phyloP scores from a whole-genome alignment of 2,888 invertebrate species.

The Eucera pruinosa region DNA sequence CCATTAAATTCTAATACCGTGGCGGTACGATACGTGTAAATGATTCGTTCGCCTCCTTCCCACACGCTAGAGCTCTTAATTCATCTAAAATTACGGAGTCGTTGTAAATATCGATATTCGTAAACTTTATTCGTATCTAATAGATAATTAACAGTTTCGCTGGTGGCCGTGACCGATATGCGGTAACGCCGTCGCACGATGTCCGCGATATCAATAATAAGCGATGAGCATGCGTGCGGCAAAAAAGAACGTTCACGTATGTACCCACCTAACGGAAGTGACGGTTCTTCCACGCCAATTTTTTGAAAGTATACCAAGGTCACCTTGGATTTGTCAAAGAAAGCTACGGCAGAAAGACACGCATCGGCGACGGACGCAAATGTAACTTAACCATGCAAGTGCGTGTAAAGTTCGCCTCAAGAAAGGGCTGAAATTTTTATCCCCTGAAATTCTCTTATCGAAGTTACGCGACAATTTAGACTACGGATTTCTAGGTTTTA shows the following conservation, averaged over 20 bases:
- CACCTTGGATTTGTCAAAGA: conserved; percentile 39
- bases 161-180: conserved; percentile 68
- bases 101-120: conserved; percentile 27
- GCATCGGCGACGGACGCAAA: conserved; percentile 2
- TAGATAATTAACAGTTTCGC: conserved; percentile 68
- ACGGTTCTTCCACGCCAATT: conserved; percentile 35
- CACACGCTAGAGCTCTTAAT: background rate
- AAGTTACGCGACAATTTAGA: background rate
- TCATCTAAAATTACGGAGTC: conserved; percentile 11
- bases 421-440: background rate
- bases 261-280: conserved; percentile 40
- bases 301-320: conserved; percentile 55
- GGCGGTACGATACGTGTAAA: background rate
- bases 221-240: conserved; percentile 60
- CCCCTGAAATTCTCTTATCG: background rate
- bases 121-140: conserved; percentile 52
- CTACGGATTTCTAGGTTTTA: too few relatives aligned
- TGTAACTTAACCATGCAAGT: conserved; percentile 1
- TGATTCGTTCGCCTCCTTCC: background rate
- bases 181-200: conserved; percentile 56
- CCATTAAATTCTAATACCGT: background rate
- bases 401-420: background rate
- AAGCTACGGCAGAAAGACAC: conserved; percentile 9
- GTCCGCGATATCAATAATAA: conserved; percentile 60
- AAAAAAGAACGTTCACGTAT: conserved; percentile 56